Percentiles rank a stretch among this genome's conserved stretches.
Evolutionary conservation across 2,113 vertebrate species (phyloP).

Genomic region (Pterocles orientalis): DNA sequence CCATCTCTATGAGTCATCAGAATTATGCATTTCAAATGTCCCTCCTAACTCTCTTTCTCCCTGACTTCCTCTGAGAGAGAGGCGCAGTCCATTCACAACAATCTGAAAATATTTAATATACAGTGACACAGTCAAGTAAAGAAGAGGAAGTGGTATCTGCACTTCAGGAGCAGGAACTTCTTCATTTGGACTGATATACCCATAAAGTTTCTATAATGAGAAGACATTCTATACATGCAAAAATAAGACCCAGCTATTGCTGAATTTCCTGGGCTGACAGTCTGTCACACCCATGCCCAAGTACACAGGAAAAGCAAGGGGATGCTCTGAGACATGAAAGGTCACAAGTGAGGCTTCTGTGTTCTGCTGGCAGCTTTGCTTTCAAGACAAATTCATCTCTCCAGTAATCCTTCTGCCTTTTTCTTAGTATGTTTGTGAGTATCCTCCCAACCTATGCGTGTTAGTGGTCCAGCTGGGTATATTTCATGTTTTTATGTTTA

Average conservation of each 20-base stretch:
- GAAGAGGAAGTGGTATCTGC: background rate
- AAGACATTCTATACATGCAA: background rate
- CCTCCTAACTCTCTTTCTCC: background rate
- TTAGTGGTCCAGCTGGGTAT: background rate
- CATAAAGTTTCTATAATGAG: background rate
- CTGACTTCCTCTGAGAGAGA: background rate
- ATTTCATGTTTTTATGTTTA: background rate
- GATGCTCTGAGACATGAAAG: background rate
- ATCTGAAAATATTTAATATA: background rate
- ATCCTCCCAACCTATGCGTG: too few relatives aligned
- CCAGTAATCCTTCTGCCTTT: background rate
- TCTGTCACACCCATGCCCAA: background rate
- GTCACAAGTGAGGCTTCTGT: background rate
- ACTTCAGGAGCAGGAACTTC: background rate
- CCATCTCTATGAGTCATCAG: background rate
- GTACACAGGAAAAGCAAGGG: background rate
- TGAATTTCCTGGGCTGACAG: background rate
- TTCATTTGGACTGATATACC: background rate
- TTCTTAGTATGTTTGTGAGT: background rate
- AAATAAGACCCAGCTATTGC: background rate
- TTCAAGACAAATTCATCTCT: background rate
- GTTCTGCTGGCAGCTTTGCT: background rate
- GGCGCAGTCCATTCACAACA: background rate
- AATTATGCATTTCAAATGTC: background rate
- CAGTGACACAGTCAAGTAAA: background rate